These are phyloP conservation scores for Macrotrachela quadricornifera DNA, from an alignment of 1,140 invertebrate genomes.

Conservation along the genomic window DNA sequence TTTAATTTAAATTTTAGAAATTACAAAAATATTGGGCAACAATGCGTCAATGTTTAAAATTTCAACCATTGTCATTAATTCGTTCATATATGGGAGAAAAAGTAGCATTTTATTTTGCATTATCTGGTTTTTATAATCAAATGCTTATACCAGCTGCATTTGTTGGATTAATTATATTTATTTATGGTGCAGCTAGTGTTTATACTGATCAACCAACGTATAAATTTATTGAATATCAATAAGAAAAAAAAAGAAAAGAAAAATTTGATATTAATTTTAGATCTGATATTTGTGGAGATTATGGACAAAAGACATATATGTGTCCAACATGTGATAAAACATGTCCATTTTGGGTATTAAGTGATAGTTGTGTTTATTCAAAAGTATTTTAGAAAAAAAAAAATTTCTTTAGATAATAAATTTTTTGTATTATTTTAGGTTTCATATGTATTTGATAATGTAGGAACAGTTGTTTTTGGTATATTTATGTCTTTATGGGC, in stretches of 20 bases:
- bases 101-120: constrained; percentile 83
- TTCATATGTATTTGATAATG: constrained; percentile 87
- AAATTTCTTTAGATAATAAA: no score
- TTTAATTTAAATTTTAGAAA: no score
- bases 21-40: no score
- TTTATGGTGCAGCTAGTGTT: constrained; percentile 55
- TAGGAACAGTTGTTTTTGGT: constrained; percentile 81
- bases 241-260: not conserved
- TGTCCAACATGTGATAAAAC: constrained; percentile 53
- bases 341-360: constrained; percentile 48
- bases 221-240: constrained; percentile 17
- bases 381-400: no score
- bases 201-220: constrained; percentile 60
- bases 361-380: constrained; percentile 38
- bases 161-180: constrained; percentile 54
- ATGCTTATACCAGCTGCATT: constrained; percentile 58
- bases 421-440: not conserved
- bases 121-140: constrained; percentile 50
- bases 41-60: no score
- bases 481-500: constrained; percentile 73
- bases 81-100: constrained; percentile 87
- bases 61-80: constrained; percentile 66
- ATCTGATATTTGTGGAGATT: no score
- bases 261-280: no score
- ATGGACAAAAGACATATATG: constrained; percentile 33